Evolutionary conservation across 2,888 invertebrate species (phyloP).

Genomic region (Chouioia cunea): DNA sequence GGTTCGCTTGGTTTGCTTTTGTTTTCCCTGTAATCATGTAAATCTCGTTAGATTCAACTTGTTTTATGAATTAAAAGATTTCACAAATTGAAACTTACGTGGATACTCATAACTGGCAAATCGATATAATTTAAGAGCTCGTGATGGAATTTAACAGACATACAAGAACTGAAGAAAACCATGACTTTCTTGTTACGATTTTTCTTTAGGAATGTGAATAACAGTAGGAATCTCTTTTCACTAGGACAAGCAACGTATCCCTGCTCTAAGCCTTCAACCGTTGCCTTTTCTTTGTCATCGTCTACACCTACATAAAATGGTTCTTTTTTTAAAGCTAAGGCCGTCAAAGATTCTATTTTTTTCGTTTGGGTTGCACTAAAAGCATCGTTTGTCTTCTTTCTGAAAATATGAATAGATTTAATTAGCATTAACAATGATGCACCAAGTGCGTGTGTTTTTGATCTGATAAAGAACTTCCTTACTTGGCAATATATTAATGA

Average conservation of each 20-base stretch:
- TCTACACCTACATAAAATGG: conserved; percentile 96
- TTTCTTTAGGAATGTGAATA: conserved; percentile 98
- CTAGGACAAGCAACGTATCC: conserved; percentile 96
- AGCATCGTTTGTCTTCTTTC: conserved; percentile 96
- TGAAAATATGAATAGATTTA: conserved; percentile 66
- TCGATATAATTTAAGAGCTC: conserved; percentile 98
- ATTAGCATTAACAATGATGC: conserved; percentile 67
- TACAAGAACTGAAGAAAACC: conserved; percentile 98
- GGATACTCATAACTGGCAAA: conserved; percentile 94
- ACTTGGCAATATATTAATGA: conserved; percentile 93
- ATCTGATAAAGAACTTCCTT: conserved; percentile 63
- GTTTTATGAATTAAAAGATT: background rate
- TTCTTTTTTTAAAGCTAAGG: conserved; percentile 91
- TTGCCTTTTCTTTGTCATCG: conserved; percentile 85
- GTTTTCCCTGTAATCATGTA: conserved; percentile 83
- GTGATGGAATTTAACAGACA: conserved; percentile 96
- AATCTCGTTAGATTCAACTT: background rate
- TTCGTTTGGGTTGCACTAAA: conserved; percentile 95
- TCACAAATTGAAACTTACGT: conserved; percentile 73
- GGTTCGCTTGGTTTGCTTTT: conserved; percentile 97
- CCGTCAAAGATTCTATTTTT: conserved; percentile 90
- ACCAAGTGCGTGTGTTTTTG: conserved; percentile 84
- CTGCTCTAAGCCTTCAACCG: conserved; percentile 86
- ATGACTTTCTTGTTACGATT: conserved; percentile 95
- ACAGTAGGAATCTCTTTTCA: conserved; percentile 91